Conservation (phyloP, 1,140 invertebrate genomes). For the Oreohelix idahoensis region DNA sequence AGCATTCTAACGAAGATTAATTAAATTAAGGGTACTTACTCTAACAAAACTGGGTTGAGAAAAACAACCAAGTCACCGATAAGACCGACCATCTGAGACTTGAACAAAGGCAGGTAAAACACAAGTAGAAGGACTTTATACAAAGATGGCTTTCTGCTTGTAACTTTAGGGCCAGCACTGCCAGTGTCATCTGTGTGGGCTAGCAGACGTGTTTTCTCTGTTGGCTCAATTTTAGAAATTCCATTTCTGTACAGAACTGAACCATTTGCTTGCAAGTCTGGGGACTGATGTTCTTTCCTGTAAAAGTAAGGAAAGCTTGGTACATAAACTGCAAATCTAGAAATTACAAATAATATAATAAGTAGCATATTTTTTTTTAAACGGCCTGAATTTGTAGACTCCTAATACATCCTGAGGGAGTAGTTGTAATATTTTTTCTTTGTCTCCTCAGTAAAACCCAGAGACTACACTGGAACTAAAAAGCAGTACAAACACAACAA, state of each 20-base stretch:
- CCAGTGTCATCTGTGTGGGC: background rate
- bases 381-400: too few species aligned
- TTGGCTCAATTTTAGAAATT: background rate
- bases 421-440: too few species aligned
- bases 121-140: conserved; percentile 12
- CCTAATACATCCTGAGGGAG: too few species aligned
- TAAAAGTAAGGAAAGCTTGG: background rate
- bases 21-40: conserved; percentile 22
- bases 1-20: too few species aligned
- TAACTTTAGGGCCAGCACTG: background rate
- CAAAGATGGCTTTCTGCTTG: background rate
- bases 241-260: background rate
- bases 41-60: conserved; percentile 32
- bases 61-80: conserved; percentile 6
- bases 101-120: conserved; percentile 31
- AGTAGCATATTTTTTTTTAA: too few species aligned
- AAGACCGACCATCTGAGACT: conserved; percentile 33
- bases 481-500: too few species aligned
- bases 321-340: too few species aligned
- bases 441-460: too few species aligned
- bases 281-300: background rate
- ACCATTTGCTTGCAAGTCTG: background rate
- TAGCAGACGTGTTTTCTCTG: conserved; percentile 27
- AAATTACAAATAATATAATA: too few species aligned
- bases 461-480: too few species aligned